Evolutionary conservation across 2,113 vertebrate species (phyloP), one percentile per base, ranked within the genome.

Genomic region (Epinephelus lanceolatus): DNA sequence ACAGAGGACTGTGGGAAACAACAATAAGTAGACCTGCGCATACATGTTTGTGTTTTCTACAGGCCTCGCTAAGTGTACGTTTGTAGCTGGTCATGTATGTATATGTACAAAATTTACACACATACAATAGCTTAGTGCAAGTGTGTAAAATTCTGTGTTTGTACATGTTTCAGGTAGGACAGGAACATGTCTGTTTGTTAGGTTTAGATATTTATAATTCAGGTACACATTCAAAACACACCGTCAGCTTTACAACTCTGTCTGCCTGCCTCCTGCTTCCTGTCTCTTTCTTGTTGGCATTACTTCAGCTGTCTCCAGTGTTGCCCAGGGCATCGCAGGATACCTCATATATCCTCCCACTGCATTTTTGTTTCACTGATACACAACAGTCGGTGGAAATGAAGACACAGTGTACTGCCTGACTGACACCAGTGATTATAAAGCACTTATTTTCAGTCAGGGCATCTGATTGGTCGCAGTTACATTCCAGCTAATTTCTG

Each of bases 1-100:
- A 74, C 18, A 72, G 72, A 37, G 14, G 45, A 59, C 25, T 83
- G 37, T 77, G 63, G 21, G 55, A 73, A 77, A 74, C 21, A 23
- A 53, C 10, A 63, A 21, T n/a, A 51, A 33, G 23, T 63, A 42
- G 40, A 27, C 11, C 0, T 71, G 9, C 37, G 21, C 19, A 0
- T 60, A 11, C 5, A 11, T 69, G 52, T 73, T 1, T 52, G 4
- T 51, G 25, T 17, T 45, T 42, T 45, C 4, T 11, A 1, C 13
- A n/a, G 6, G 19, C 2, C 13, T 19, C 15, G 0, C 37, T 21
- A 5, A 37, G 53, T 76, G 55, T 18, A 1, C 47, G 21, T 21
- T 47, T 13, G 2, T 37, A 55, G n/a, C 10, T 71, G n/a, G 6
- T 13, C 37, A 15, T 62, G 49, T 27, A 0, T 53, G 27, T 45